These are phyloP conservation scores for Cydia splendana DNA, from an alignment of 1,140 invertebrate species.

Conservation along the genomic window DNA sequence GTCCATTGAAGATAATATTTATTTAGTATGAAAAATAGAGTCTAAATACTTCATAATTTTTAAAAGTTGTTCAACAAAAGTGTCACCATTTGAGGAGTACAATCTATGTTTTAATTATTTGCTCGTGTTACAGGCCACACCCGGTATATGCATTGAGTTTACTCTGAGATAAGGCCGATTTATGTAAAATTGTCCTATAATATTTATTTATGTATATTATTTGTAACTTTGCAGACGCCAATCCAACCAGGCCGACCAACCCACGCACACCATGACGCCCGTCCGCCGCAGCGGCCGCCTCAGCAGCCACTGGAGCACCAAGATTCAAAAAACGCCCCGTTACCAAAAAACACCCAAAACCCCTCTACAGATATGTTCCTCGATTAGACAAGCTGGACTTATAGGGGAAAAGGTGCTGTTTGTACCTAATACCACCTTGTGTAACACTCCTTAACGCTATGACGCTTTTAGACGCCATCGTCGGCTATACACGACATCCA, in stretches of 20 bases:
- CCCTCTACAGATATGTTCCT: conserved; percentile 49
- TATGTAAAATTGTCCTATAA: no score
- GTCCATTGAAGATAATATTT: no score
- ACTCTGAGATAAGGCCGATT: no score
- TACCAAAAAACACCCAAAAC: conserved; percentile 40
- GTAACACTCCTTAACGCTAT: conserved; percentile 17
- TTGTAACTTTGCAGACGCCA: conserved; percentile 36
- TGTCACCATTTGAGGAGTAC: no score
- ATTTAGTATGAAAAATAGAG: no score
- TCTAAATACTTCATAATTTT: no score
- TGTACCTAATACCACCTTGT: conserved; percentile 42
- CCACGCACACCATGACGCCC: conserved; percentile 45
- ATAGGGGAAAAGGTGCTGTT: conserved; percentile 39
- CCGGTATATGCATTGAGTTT: no score
- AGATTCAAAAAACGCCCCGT: conserved; percentile 40
- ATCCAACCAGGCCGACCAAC: conserved; percentile 32
- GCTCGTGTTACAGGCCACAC: no score
- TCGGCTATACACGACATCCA: background rate
- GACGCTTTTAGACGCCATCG: no score
- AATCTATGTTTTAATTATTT: no score
- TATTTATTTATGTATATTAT: no score
- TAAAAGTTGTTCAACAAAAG: no score
- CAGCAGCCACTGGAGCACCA: conserved; percentile 43
- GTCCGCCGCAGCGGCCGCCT: conserved; percentile 54
- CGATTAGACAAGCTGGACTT: conserved; percentile 49